These are phyloP conservation scores for Xylocopa sonorina DNA, from an alignment of 1,140 invertebrate species.

Conservation along the genomic window DNA sequence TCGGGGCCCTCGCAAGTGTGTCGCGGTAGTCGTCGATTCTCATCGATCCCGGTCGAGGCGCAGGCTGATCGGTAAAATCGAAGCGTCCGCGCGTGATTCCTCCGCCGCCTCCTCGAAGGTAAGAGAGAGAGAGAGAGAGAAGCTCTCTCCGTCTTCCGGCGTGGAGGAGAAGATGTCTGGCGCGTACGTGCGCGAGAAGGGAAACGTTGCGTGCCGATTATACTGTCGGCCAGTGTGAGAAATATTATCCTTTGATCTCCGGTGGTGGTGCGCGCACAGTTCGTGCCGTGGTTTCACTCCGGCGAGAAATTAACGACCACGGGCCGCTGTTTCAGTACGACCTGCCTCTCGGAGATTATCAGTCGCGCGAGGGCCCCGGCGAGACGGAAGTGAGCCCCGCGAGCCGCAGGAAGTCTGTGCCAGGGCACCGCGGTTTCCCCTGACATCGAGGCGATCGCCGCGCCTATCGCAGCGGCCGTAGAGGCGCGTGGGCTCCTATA, in stretches of 20 bases:
- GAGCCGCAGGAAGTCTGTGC: constrained; percentile 57
- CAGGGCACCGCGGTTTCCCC: constrained; percentile 40
- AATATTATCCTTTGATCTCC: constrained; percentile 79
- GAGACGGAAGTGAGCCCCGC: constrained; percentile 72
- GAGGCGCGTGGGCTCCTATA: not conserved
- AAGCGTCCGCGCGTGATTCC: not conserved
- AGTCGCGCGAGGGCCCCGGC: constrained; percentile 52
- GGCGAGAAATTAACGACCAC: constrained; percentile 77
- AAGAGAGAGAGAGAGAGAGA: too few relatives aligned
- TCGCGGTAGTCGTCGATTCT: constrained; percentile 53
- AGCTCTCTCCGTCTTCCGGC: not conserved
- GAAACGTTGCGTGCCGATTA: constrained; percentile 76
- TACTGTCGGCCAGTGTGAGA: constrained; percentile 74
- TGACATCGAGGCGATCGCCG: constrained; percentile 2
- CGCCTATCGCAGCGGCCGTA: not conserved
- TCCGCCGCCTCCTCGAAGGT: too few relatives aligned
- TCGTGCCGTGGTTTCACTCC: constrained; percentile 55
- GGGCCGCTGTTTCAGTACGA: constrained; percentile 60
- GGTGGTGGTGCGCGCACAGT: constrained; percentile 61
- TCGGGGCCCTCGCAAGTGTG: constrained; percentile 30
- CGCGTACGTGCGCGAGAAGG: not conserved
- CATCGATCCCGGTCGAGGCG: not conserved
- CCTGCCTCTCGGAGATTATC: constrained; percentile 72
- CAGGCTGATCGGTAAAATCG: not conserved
- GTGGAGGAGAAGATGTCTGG: not conserved